phyloP scores from a whole-genome alignment of 2,888 invertebrate species.

The Eupithecia subfuscata region DNA sequence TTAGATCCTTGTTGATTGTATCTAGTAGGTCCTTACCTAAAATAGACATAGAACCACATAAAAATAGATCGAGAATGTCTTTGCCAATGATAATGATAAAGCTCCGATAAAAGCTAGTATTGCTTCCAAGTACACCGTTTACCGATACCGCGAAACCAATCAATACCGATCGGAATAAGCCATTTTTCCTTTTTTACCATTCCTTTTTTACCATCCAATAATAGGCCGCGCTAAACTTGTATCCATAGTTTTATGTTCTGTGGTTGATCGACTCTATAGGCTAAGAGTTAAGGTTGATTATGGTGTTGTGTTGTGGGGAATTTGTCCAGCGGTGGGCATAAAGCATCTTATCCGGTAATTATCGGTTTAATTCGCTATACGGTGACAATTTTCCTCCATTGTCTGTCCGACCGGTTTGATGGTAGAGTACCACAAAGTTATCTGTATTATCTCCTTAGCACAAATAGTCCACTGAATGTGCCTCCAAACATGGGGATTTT shows the following conservation, averaged over 20 bases:
- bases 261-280: background rate
- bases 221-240: slow-evolving; percentile 43
- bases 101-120: slow-evolving; percentile 27
- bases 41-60: background rate
- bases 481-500: too few species aligned
- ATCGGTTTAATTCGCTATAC: slow-evolving; percentile 67
- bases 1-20: background rate
- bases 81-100: background rate
- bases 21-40: background rate
- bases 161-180: slow-evolving; percentile 54
- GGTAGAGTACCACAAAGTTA: background rate
- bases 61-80: slow-evolving; percentile 2
- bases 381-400: slow-evolving; percentile 70
- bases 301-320: slow-evolving; percentile 24
- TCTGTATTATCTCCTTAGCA: too few species aligned
- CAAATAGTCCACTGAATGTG: too few species aligned
- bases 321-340: slow-evolving; percentile 48
- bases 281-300: slow-evolving; percentile 44
- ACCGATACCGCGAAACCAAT: slow-evolving; percentile 71
- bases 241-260: slow-evolving; percentile 9
- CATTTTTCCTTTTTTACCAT: slow-evolving; percentile 26
- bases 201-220: slow-evolving; percentile 61
- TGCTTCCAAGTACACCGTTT: slow-evolving; percentile 62
- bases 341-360: slow-evolving; percentile 65
- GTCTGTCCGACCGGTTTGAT: slow-evolving; percentile 43